Evolutionary conservation across 2,113 vertebrate species (phyloP).

Genomic region (Canis aureus): DNA sequence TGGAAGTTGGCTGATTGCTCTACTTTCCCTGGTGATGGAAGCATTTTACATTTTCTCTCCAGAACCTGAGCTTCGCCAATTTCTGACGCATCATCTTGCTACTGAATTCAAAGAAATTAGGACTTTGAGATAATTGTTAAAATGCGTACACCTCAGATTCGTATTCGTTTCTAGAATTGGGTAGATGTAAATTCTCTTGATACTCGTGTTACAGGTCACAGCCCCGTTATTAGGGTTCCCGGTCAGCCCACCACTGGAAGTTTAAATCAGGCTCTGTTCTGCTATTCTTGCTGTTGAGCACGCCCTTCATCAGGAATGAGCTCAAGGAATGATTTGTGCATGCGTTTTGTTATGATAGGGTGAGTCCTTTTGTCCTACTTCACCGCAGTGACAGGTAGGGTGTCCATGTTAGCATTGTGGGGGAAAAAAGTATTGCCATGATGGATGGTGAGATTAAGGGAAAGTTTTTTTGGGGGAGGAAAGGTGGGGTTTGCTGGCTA

Average conservation of each 20-base stretch:
- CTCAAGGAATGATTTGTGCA: background rate
- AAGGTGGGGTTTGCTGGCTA: background rate
- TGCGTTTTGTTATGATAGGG: background rate
- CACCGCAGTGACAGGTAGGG: background rate
- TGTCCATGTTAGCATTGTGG: background rate
- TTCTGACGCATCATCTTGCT: background rate
- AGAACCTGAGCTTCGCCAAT: slow-evolving; percentile 15
- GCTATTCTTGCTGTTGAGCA: background rate
- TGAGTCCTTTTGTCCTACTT: background rate
- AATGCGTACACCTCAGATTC: background rate
- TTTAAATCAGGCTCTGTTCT: background rate
- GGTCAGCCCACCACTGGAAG: background rate
- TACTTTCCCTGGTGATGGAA: background rate
- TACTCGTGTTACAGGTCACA: background rate
- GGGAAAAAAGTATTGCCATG: background rate
- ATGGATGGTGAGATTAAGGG: background rate
- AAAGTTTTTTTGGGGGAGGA: background rate
- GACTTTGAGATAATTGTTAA: background rate
- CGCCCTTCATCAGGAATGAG: background rate
- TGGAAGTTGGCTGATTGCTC: background rate
- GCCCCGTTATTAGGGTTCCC: background rate
- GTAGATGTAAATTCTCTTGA: background rate
- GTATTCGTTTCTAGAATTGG: background rate
- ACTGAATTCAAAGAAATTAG: background rate
- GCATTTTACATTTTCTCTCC: background rate